These are phyloP conservation scores for Campylorhamphus procurvoides DNA, from an alignment of 2,113 vertebrate species.

Conservation along the genomic window DNA sequence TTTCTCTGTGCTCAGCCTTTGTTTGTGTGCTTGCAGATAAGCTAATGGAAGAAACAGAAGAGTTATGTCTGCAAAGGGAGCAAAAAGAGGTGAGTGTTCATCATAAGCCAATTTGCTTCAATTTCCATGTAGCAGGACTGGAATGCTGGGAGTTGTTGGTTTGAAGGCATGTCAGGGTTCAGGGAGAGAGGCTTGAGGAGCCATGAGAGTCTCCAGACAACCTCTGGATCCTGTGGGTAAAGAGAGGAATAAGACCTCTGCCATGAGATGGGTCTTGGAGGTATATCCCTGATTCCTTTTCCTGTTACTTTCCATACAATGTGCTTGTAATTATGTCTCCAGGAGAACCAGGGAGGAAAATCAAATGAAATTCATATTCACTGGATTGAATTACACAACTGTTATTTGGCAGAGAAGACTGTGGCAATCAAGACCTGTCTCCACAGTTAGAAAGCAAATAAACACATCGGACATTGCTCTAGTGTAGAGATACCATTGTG, in stretches of 20 bases:
- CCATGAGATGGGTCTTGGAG: background rate
- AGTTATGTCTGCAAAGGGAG: conserved; percentile 90
- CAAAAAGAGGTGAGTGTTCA: conserved; percentile 84
- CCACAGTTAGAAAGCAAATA: background rate
- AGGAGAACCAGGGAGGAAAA: background rate
- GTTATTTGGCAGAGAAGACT: background rate
- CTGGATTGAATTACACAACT: background rate
- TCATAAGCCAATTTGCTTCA: background rate
- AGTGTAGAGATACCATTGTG: background rate
- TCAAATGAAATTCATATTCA: background rate
- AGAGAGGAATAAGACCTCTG: background rate
- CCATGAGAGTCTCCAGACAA: background rate
- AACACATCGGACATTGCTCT: background rate
- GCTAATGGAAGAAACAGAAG: conserved; percentile 97
- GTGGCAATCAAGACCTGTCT: background rate
- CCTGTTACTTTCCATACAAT: background rate
- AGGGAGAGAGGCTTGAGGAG: background rate
- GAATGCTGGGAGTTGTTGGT: background rate
- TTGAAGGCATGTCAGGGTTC: background rate
- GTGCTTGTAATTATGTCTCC: background rate
- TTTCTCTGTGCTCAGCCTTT: background rate
- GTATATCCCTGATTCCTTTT: background rate
- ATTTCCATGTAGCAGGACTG: background rate
- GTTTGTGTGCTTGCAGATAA: conserved; percentile 83
- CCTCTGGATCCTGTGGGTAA: background rate